Evolutionary conservation across 2,797 vertebrate species (phyloP).

Genomic region (Denticeps clupeoides): DNA sequence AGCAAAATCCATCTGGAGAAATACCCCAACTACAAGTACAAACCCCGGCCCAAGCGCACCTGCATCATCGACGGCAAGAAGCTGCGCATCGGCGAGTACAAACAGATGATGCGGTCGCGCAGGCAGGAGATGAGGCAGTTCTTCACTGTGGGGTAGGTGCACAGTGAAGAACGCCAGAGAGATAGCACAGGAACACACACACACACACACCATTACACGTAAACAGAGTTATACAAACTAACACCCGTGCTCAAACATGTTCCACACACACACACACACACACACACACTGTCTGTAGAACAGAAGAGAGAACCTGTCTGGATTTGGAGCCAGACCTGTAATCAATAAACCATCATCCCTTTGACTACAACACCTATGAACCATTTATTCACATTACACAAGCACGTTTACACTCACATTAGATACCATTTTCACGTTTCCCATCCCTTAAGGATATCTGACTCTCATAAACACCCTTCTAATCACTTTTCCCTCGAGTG

Average conservation of each 20-base stretch:
- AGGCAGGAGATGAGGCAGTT: conserved; percentile 99
- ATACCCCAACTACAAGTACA: conserved; percentile 99
- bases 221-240: not conserved
- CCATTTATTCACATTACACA: too few relatives aligned
- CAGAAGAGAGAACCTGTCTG: too few relatives aligned
- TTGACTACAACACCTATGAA: not conserved
- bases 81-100: conserved; percentile 95
- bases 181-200: conserved; percentile 4
- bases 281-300: not conserved
- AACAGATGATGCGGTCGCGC: conserved; percentile 97
- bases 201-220: not conserved
- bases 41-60: conserved; percentile 96
- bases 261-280: not conserved
- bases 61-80: conserved; percentile 99
- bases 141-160: conserved; percentile 91
- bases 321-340: too few relatives aligned
- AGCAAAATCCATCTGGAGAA: conserved; percentile 98
- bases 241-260: too few relatives aligned
- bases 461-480: too few relatives aligned
- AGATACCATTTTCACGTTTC: too few relatives aligned
- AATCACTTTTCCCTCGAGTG: conserved; percentile 24
- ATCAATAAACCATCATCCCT: not conserved
- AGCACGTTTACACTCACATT: too few relatives aligned
- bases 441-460: too few relatives aligned
- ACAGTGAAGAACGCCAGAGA: conserved; percentile 16